Evolutionary conservation across 2,113 vertebrate genomes (phyloP), one percentile per base, ranked within the genome.

Genomic region (Cygnus atratus): DNA sequence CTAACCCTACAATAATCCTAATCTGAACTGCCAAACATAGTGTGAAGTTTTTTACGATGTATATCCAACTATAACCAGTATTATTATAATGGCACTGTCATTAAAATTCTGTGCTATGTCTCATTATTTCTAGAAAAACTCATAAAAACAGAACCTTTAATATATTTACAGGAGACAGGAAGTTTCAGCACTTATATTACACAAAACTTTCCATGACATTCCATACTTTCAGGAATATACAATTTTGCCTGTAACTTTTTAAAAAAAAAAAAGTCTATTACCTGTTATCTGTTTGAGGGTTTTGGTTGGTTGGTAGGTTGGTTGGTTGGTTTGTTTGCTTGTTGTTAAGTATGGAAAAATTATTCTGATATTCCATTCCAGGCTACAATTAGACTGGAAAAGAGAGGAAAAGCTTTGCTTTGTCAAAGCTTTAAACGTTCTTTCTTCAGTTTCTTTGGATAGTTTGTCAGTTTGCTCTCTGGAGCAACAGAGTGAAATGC

Each of bases 31-130:
- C n/a, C 82, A 58, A 92, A 83, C 58, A 68, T 1, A 3, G 43
- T 44, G 22, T 73, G 54, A 91, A 92, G 54, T 35, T 87, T 87
- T 70, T 74, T 77, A 54, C 67, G 76, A 75, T 75, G 21, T 35
- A 31, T 59, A 91, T 84, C 67, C 86, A 95, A 63, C 91, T 95
- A 92, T 59, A 96, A 91, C 68, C 74, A 91, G 66, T 33, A 71
- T 71, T 78, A 58, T 62, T 73, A 88, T 87, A 95, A 96, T 17
- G 39, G 29, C 11, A 61, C 35, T 89, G 48, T 72, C 66, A 92
- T 88, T 96, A 84, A 90, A 85, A 74, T 74, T 71, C 73, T 58
- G 5, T 3, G 6, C 26, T 71, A 59, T n/a, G 88, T 91, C 73
- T 94, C 81, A 87, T 92, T 81, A 87, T 87, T 88, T 84, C 62